Base-by-base conservation (phyloP, 53 echinoderm and acorn worm genomes). In the Paracentrotus lividus region DNA sequence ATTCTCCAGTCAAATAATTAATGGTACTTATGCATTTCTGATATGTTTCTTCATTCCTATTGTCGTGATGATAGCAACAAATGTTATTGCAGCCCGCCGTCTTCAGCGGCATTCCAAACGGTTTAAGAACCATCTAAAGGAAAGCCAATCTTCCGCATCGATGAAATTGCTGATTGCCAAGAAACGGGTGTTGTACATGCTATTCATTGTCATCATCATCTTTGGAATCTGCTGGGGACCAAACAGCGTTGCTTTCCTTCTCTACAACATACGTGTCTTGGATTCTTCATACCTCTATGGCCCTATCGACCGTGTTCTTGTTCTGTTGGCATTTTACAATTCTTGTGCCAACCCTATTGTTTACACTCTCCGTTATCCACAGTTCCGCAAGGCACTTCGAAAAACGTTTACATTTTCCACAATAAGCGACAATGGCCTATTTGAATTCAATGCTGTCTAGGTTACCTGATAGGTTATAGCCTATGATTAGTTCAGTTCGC, bases 151-250 rank as follows among this genome's bases (percentile, higher is more conserved):
- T 3, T 3, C 16, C 10, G 81, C 1, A n/a, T 81, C 81, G 5
- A n/a, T 38, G 36, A 45, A 81, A 5, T 47, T 8, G 3, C 81
- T 81, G 0, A 47, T 81, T 21, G 93, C 92, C 49, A 93, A 93
- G 61, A 85, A 93, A 1, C 93, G 84, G 29, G 66, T 96, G 14
- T 87, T 96, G 58, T 59, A 91, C 15, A 93, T 96, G 93, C 88
- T 96, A 58, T 56, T 96, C 0, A 75, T 95, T 9, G 96, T 96
- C 36, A 93, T 96, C 68, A 76, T 96, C 31, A 95, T 93, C 10
- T 96, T 96, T 58, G 89, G 93, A 44, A 59, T 96, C 23, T 96
- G 96, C 54, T 96, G 96, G 96, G 91, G 88, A 33, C 96, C 96
- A 29, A 93, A 95, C 54, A 89, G 90, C 26, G 29, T 95, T 5